Evolutionary conservation across 2,888 invertebrate species (phyloP), one percentile per base, ranked within the genome.

Genomic region (Acronicta psi): DNA sequence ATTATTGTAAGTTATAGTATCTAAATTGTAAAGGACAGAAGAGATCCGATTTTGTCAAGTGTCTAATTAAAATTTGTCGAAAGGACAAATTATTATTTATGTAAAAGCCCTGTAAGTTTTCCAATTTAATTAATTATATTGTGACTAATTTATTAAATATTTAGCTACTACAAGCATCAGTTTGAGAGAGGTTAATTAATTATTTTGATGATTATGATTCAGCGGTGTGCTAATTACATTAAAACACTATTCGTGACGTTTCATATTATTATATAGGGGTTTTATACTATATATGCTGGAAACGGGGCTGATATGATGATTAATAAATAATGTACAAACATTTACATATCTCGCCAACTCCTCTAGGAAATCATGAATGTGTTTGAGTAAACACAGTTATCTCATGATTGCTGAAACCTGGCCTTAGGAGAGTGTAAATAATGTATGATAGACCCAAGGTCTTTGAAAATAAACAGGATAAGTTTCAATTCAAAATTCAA

Each of bases 301-400:
- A 43, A 43, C 34, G n/a, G 34, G 34, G 13, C 3, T 45, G 44
- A 46, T 50, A 34, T 29, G 20, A 42, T 38, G 37, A 55, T 69
- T 36, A 69, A 69, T 65, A 69, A 69, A 62, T 65, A 63, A 69
- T 65, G 37, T 50, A 62, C 36, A 64, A 62, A 45, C 41, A 65
- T 65, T 62, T 69, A 42, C 56, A 69, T 69, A 65, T 43, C 69
- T 53, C 29, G n/a, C 45, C 37, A 56, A 60, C 34, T 47, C 63
- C 63, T 68, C 5, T 9, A 64, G 69, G 63, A 64, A 68, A 64
- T 64, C 65, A 55, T n/a, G 42, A 37, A 17, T 45, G 20, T 68
- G 47, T 44, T 46, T 46, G 51, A 36, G 56, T 55, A 50, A 46
- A 46, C 34, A 38, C 16, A 45, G 55, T 43, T 55, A 46, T 50